phyloP scores from a whole-genome alignment of 1,140 invertebrate genomes.

The Spodoptera litura region DNA sequence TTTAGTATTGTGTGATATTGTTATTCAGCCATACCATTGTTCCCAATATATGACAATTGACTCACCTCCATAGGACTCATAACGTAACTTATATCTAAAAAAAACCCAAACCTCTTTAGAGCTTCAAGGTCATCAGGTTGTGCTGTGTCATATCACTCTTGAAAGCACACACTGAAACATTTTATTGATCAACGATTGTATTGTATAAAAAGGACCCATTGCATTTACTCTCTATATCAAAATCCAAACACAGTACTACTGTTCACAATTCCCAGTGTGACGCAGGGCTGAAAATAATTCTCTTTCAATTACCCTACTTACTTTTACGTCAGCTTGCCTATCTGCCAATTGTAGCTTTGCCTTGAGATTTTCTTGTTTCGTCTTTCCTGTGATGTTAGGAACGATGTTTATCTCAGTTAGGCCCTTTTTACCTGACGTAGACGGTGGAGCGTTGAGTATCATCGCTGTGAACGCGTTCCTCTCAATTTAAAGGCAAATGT shows the following conservation, averaged over 20 bases:
- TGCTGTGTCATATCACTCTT: too few relatives aligned
- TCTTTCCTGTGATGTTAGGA: conserved; percentile 28
- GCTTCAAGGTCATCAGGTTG: too few relatives aligned
- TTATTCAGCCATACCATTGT: too few relatives aligned
- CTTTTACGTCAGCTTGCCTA: conserved; percentile 33
- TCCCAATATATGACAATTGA: too few relatives aligned
- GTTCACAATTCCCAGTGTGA: neutral
- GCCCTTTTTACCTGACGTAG: conserved; percentile 32
- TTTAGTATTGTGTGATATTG: too few relatives aligned
- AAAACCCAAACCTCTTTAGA: too few relatives aligned
- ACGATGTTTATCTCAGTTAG: conserved; percentile 25
- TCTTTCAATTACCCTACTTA: conserved; percentile 46
- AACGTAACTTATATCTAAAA: too few relatives aligned
- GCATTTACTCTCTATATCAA: too few relatives aligned
- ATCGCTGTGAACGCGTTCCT: neutral
- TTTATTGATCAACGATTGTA: too few relatives aligned
- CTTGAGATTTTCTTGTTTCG: conserved; percentile 39
- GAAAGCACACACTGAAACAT: too few relatives aligned
- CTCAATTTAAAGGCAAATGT: neutral
- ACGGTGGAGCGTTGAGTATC: conserved; percentile 1
- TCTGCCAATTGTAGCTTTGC: conserved; percentile 38
- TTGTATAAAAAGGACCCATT: too few relatives aligned
- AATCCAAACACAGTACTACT: neutral
- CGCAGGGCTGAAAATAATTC: conserved; percentile 41
- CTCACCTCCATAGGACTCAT: too few relatives aligned